phyloP scores from a whole-genome alignment of 1,140 invertebrate species.

The Eulimnadia texana region DNA sequence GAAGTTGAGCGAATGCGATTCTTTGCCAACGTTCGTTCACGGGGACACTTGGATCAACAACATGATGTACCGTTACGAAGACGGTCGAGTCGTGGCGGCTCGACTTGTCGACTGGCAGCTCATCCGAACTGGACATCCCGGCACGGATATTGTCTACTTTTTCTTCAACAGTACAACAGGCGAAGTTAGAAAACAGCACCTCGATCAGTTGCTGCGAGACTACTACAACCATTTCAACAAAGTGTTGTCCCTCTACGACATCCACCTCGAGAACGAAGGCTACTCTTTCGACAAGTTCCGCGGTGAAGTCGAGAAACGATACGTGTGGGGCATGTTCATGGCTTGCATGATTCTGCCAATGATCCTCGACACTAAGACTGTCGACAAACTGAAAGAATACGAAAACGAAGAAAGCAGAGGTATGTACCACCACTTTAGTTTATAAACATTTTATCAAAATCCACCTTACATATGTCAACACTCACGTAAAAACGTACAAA shows the following conservation, averaged over 20 bases:
- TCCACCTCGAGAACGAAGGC: neutral
- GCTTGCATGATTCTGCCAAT: neutral
- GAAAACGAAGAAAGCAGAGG: neutral
- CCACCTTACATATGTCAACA: too few relatives aligned
- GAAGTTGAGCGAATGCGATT: neutral
- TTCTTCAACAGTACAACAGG: conserved; percentile 4
- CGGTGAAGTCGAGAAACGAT: conserved; percentile 1
- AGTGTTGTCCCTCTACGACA: neutral
- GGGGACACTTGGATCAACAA: conserved; percentile 16
- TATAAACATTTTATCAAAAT: too few relatives aligned
- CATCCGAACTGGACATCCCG: conserved; percentile 12
- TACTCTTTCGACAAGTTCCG: conserved; percentile 1
- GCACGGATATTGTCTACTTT: conserved; percentile 13
- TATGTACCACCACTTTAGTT: too few relatives aligned
- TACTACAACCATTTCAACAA: neutral
- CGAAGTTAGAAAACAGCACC: conserved; percentile 1
- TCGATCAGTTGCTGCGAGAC: neutral
- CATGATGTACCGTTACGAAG: conserved; percentile 15
- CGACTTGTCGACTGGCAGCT: conserved; percentile 13
- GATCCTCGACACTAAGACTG: neutral
- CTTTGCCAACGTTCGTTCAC: conserved; percentile 8
- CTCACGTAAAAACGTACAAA: too few relatives aligned
- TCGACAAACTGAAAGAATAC: neutral
- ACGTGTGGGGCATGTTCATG: neutral
- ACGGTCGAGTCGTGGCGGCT: neutral